Conservation (phyloP, 2,797 vertebrate genomes). For the Limosa lapponica region DNA sequence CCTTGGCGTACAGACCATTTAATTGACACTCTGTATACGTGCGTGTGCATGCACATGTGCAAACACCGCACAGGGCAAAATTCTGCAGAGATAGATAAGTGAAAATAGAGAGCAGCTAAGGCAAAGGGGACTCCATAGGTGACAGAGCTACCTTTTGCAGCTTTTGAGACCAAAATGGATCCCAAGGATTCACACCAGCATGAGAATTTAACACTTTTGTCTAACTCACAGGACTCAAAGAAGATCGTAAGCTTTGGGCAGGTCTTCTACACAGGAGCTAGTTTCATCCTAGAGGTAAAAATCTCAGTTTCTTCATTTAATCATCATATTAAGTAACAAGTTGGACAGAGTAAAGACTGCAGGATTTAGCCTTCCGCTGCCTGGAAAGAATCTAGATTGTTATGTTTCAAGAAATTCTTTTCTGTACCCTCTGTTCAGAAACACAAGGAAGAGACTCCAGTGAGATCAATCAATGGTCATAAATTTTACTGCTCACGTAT, state of each 20-base stretch:
- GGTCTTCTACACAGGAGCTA: not conserved
- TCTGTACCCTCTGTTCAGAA: not conserved
- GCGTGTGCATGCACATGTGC: not conserved
- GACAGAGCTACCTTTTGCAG: not conserved
- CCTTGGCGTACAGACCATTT: not conserved
- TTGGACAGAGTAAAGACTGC: not conserved
- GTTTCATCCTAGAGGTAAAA: not conserved
- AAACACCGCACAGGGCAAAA: not conserved
- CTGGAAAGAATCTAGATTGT: not conserved
- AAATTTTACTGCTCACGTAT: not conserved
- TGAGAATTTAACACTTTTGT: not conserved
- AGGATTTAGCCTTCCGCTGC: not conserved
- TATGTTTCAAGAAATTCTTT: not conserved
- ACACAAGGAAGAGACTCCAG: not conserved
- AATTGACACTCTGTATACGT: not conserved
- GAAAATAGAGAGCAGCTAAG: not conserved
- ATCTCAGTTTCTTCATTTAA: not conserved
- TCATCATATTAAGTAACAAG: not conserved
- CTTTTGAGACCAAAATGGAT: not conserved
- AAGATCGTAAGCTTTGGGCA: not conserved
- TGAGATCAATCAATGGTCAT: not conserved
- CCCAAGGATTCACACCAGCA: not conserved
- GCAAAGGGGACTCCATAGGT: not conserved
- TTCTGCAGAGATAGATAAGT: not conserved
- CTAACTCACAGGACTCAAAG: not conserved